A percentile compares a stretch with the other conserved stretches of the same genome.
Evolutionary conservation across 2,797 vertebrate genomes (phyloP).

Genomic region (Salarias fasciatus): DNA sequence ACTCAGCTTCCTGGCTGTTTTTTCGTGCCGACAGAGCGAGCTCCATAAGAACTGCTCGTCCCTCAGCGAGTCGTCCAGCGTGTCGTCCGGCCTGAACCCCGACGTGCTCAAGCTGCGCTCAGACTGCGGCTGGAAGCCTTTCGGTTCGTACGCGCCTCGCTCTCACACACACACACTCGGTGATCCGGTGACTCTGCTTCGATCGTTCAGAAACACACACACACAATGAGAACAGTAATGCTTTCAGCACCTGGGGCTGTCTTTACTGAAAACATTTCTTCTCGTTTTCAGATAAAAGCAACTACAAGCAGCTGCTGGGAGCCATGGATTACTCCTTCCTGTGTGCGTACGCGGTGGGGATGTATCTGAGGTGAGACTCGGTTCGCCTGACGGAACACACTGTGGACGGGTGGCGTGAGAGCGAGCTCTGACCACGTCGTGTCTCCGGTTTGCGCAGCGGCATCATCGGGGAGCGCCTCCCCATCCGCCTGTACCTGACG

Average conservation of each 20-base stretch:
- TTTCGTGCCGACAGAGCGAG: constrained; percentile 86
- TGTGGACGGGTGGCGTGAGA: too few relatives aligned
- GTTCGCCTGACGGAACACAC: too few relatives aligned
- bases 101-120: too few relatives aligned
- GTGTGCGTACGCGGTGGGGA: constrained; percentile 94
- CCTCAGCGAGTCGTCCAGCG: too few relatives aligned
- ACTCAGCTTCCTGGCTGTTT: too few relatives aligned
- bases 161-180: too few relatives aligned
- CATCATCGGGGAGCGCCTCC: constrained; percentile 94
- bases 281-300: constrained; percentile 91
- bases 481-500: constrained; percentile 93
- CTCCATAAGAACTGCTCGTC: constrained; percentile 94
- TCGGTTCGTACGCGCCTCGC: constrained; percentile 87
- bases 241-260: too few relatives aligned
- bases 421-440: constrained; percentile 14
- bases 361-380: constrained; percentile 98
- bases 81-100: too few relatives aligned
- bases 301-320: constrained; percentile 93
- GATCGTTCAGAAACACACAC: too few relatives aligned
- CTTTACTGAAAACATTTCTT: too few relatives aligned
- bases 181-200: too few relatives aligned
- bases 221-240: too few relatives aligned
- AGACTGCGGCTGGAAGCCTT: constrained; percentile 94
- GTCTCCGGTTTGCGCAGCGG: constrained; percentile 77
- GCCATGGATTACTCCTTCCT: constrained; percentile 95